phyloP scores from a whole-genome alignment of 2,888 invertebrate genomes.

The Agriopis marginaria region DNA sequence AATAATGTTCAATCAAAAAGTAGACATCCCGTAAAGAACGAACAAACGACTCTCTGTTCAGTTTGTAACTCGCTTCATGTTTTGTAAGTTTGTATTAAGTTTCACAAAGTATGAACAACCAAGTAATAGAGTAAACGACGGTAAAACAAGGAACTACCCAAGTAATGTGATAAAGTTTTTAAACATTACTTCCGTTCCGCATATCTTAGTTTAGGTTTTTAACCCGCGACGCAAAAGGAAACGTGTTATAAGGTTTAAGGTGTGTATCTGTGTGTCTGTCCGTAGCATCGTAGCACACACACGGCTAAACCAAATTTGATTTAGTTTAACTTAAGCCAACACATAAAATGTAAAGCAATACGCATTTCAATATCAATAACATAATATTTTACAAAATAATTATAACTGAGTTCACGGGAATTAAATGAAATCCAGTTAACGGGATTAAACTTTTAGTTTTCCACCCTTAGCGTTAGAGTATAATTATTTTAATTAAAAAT shows the following conservation, averaged over 20 bases:
- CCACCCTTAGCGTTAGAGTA: too few relatives aligned
- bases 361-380: neutral
- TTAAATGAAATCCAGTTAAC: neutral
- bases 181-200: conserved; percentile 5
- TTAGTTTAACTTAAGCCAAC: neutral
- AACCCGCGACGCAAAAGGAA: too few relatives aligned
- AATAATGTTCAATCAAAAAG: neutral
- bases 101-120: neutral
- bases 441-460: too few relatives aligned
- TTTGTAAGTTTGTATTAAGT: neutral
- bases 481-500: neutral
- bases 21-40: neutral
- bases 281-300: too few relatives aligned
- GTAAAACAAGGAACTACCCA: neutral
- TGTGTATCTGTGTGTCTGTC: too few relatives aligned
- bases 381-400: too few relatives aligned
- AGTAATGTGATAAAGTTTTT: conserved; percentile 19
- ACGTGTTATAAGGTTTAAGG: too few relatives aligned
- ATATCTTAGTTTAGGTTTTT: neutral
- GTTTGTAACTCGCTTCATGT: neutral
- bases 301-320: too few relatives aligned
- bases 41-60: neutral
- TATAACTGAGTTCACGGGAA: too few relatives aligned
- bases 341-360: conserved; percentile 8
- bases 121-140: conserved; percentile 14